These are phyloP conservation scores for Drosophila parthenogenetica DNA, from an alignment of 2,888 invertebrate genomes.

Conservation along the genomic window DNA sequence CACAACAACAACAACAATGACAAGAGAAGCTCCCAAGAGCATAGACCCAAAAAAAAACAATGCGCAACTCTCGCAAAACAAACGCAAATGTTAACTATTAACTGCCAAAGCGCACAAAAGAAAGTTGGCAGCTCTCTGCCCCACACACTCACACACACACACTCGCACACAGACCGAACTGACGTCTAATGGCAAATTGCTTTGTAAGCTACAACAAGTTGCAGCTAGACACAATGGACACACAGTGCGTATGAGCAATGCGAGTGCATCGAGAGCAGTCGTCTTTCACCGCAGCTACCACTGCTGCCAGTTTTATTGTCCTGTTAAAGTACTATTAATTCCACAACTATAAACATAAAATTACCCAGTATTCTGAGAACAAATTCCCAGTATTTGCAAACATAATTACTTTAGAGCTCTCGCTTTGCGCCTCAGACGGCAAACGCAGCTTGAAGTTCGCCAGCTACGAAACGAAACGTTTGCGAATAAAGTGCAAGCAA, in stretches of 20 bases:
- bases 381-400: constrained; percentile 53
- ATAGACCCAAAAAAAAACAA: constrained; percentile 45
- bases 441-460: constrained; percentile 57
- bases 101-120: constrained; percentile 49
- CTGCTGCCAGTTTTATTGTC: constrained; percentile 24
- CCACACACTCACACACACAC: constrained; percentile 28
- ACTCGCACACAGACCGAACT: constrained; percentile 6
- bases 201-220: constrained; percentile 59
- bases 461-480: constrained; percentile 5
- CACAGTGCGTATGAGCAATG: constrained; percentile 48
- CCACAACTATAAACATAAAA: constrained; percentile 14
- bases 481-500: constrained; percentile 2
- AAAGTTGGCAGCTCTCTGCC: constrained; percentile 45
- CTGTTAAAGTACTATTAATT: constrained; percentile 7
- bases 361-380: constrained; percentile 46
- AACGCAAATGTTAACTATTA: constrained; percentile 55
- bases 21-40: constrained; percentile 21
- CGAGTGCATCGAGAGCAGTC: constrained; percentile 41
- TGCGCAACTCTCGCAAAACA: constrained; percentile 47
- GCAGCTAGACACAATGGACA: constrained; percentile 52
- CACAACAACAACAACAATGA: constrained; percentile 28
- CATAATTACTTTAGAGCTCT: constrained; percentile 65
- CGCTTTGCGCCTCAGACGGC: constrained; percentile 55
- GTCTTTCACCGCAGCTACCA: constrained; percentile 4
- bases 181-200: constrained; percentile 57